Conservation (phyloP, 2,113 vertebrate species). For the Lampris incognitus region DNA sequence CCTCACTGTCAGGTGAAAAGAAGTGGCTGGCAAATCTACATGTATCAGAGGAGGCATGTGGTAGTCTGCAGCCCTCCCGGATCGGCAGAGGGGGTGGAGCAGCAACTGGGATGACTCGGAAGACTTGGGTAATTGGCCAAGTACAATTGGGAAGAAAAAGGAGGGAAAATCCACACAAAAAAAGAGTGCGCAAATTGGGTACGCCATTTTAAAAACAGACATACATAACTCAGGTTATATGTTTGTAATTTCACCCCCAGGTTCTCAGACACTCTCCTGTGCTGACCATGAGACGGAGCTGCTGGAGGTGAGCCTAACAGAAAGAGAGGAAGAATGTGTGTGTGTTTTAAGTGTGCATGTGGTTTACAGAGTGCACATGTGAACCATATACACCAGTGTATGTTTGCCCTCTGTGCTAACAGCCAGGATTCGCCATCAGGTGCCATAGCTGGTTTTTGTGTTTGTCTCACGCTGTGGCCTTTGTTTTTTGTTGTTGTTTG, state of each 20-base stretch:
- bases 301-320: slow-evolving; percentile 82
- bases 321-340: background rate
- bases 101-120: no score
- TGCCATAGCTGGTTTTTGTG: slow-evolving; percentile 45
- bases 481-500: slow-evolving; percentile 27
- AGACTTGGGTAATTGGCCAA: no score
- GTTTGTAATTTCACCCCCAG: slow-evolving; percentile 55
- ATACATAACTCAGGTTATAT: slow-evolving; percentile 55
- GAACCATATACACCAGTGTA: slow-evolving; percentile 36
- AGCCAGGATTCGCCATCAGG: slow-evolving; percentile 37
- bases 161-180: background rate
- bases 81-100: no score
- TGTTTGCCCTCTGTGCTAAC: slow-evolving; percentile 42
- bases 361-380: slow-evolving; percentile 38
- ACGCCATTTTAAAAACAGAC: background rate
- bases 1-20: no score
- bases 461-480: slow-evolving; percentile 24
- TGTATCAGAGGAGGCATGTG: no score
- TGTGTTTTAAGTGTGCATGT: background rate
- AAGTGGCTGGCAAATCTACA: no score
- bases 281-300: slow-evolving; percentile 82
- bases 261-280: slow-evolving; percentile 91
- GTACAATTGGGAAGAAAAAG: background rate
- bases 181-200: background rate
- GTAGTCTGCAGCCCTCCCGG: no score